Conservation (phyloP, 1,140 invertebrate genomes). For the Periplaneta americana region DNA sequence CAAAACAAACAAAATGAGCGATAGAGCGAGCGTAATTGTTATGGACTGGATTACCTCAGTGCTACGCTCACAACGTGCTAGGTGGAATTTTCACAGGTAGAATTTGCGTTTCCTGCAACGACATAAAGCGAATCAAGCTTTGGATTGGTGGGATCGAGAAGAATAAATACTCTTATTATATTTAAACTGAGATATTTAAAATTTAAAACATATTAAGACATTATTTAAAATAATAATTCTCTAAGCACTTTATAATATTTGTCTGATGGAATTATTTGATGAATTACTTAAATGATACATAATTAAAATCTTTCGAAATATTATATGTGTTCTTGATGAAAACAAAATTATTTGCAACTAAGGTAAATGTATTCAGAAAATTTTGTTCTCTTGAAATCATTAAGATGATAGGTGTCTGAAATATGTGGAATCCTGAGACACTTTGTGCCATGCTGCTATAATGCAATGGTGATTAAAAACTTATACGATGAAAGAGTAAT, state of each 20-base stretch:
- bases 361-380: background rate
- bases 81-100: constrained; percentile 28
- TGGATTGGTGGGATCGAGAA: background rate
- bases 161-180: background rate
- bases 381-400: background rate
- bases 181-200: background rate
- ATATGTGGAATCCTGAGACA: background rate
- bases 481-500: too few relatives aligned
- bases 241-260: background rate
- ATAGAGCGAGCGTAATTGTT: constrained; percentile 4
- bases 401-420: background rate
- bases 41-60: constrained; percentile 14
- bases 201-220: background rate
- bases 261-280: background rate
- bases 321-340: background rate
- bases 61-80: constrained; percentile 17
- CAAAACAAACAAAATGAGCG: background rate
- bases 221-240: background rate
- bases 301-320: background rate
- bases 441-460: too few relatives aligned
- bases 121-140: constrained; percentile 14
- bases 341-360: background rate
- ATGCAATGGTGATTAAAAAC: too few relatives aligned
- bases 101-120: constrained; percentile 31
- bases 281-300: background rate